These are phyloP conservation scores for Cotesia vestalis DNA, from an alignment of 1,140 invertebrate genomes.

Conservation along the genomic window DNA sequence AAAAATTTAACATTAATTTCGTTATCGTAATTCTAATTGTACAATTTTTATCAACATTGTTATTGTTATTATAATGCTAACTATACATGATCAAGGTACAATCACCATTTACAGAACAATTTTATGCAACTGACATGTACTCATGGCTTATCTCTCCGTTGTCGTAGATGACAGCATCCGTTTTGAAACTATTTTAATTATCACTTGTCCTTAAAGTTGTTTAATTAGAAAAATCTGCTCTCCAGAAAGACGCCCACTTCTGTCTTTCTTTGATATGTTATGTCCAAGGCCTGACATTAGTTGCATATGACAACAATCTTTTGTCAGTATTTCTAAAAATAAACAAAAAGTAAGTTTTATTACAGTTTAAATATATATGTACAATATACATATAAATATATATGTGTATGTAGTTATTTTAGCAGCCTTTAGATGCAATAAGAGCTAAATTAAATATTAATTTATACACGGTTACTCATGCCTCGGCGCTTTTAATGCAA, in stretches of 20 bases:
- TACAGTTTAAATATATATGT: background rate
- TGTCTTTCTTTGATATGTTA: conserved; percentile 6
- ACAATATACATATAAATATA: background rate
- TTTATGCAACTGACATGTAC: conserved; percentile 38
- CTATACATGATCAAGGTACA: conserved; percentile 27
- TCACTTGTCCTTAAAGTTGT: conserved; percentile 56
- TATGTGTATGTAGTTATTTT: background rate
- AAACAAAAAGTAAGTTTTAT: background rate
- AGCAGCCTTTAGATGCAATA: conserved; percentile 6
- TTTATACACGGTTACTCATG: conserved; percentile 19
- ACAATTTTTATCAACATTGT: no score
- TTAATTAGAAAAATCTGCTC: conserved; percentile 37
- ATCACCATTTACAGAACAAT: conserved; percentile 63
- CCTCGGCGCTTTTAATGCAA: conserved; percentile 32
- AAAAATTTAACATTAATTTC: no score
- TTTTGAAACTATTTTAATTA: conserved; percentile 56
- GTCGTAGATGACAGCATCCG: conserved; percentile 53
- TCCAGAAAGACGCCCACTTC: background rate
- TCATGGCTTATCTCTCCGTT: conserved; percentile 42
- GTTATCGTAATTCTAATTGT: no score
- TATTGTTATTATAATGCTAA: no score
- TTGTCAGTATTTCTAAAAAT: no score
- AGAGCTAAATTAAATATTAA: conserved; percentile 35
- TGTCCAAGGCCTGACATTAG: background rate
- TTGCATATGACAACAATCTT: no score